Percentiles rank a stretch among this genome's conserved stretches.
phyloP scores from a whole-genome alignment of 1,140 invertebrate genomes.

The Drosophila chauvacae region DNA sequence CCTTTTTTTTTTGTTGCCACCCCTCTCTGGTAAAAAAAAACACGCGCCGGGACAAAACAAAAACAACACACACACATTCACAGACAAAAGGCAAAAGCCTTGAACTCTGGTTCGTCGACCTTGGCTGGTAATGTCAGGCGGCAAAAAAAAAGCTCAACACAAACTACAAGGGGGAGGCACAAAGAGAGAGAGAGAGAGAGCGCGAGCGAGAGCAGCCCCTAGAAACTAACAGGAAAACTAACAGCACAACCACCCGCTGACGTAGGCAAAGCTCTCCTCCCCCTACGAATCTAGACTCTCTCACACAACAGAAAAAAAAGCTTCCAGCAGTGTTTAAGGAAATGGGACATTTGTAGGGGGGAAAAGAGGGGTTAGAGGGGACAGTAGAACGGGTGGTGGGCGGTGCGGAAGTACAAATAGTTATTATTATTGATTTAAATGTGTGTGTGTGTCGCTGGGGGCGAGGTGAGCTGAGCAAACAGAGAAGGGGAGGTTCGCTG shows the following conservation, averaged over 20 bases:
- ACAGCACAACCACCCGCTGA: slow-evolving; percentile 26
- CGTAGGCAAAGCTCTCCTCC: slow-evolving; percentile 37
- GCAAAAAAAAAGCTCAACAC: slow-evolving; percentile 41
- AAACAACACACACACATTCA: slow-evolving; percentile 20
- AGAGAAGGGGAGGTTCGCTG: slow-evolving; percentile 57
- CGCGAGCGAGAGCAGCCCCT: slow-evolving; percentile 30
- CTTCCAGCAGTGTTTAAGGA: slow-evolving; percentile 59
- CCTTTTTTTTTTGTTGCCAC: neutral
- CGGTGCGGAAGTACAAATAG: slow-evolving; percentile 71
- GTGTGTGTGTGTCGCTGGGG: neutral
- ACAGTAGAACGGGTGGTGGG: slow-evolving; percentile 30
- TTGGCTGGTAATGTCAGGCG: slow-evolving; percentile 77
- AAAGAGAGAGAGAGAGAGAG: neutral
- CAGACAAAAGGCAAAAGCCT: slow-evolving; percentile 58
- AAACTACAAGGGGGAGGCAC: neutral
- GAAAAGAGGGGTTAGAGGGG: neutral
- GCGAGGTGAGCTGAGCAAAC: neutral
- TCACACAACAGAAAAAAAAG: slow-evolving; percentile 39
- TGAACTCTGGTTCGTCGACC: slow-evolving; percentile 89
- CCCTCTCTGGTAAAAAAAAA: slow-evolving; percentile 14
- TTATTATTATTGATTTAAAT: slow-evolving; percentile 75
- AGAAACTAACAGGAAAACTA: slow-evolving; percentile 68
- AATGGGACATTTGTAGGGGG: slow-evolving; percentile 44
- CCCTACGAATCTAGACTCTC: slow-evolving; percentile 7
- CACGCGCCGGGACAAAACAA: slow-evolving; percentile 56